These are phyloP conservation scores for Strix uralensis DNA, from an alignment of 2,113 vertebrate species.

Conservation along the genomic window DNA sequence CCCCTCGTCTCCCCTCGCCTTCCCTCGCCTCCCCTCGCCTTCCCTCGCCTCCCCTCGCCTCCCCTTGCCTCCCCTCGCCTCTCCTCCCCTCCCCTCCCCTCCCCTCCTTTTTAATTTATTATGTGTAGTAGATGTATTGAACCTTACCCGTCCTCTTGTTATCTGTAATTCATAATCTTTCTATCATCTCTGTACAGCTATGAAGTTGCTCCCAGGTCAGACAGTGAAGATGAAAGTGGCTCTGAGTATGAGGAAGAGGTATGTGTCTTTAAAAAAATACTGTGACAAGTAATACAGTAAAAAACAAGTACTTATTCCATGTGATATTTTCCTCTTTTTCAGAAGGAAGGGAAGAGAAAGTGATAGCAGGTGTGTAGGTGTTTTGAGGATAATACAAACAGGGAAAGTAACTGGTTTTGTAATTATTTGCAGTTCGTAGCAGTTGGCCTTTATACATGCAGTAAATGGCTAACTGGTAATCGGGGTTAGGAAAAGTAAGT, in stretches of 20 bases:
- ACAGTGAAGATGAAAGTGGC: conserved; percentile 92
- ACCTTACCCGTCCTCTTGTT: background rate
- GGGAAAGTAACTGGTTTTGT: background rate
- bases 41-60: too few relatives aligned
- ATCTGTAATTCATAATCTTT: background rate
- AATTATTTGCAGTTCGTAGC: background rate
- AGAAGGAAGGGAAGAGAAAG: background rate
- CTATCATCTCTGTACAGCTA: conserved; percentile 76
- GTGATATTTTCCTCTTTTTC: background rate
- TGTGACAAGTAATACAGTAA: background rate
- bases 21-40: too few relatives aligned
- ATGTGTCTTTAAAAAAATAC: conserved; percentile 6
- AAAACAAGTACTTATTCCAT: background rate
- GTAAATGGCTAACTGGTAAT: background rate
- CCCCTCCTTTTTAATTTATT: background rate
- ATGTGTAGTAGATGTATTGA: background rate
- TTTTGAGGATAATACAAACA: background rate
- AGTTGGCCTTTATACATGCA: background rate
- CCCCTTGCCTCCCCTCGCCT: too few relatives aligned
- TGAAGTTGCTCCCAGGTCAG: conserved; percentile 95
- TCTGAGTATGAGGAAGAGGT: conserved; percentile 98
- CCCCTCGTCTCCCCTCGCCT: too few relatives aligned
- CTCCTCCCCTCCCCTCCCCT: too few relatives aligned
- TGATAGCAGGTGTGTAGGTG: background rate
- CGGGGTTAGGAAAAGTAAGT: background rate